Conservation (phyloP, 2,113 vertebrate genomes). For the Rousettus leschenaultii region DNA sequence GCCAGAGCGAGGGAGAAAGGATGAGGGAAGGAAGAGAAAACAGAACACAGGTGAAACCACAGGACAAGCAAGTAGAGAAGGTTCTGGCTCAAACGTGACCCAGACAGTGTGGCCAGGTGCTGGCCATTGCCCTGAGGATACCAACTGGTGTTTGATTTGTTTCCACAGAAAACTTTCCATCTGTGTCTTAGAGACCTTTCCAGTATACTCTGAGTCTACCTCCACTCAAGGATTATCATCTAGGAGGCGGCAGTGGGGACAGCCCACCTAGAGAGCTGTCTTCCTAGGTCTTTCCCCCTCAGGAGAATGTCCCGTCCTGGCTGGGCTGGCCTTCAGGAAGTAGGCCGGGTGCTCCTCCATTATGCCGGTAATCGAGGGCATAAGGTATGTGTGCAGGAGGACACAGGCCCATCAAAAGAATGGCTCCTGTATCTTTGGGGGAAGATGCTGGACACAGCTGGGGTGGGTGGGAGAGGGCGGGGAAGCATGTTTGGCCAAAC, state of each 20-base stretch:
- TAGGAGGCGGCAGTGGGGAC: not conserved
- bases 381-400: not conserved
- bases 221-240: not conserved
- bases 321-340: not conserved
- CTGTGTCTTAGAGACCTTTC: not conserved
- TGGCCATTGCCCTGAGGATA: not conserved
- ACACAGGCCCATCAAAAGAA: not conserved
- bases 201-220: not conserved
- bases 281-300: not conserved
- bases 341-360: not conserved
- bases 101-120: not conserved
- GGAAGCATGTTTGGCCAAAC: rapidly evolving
- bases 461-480: not conserved
- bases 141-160: not conserved
- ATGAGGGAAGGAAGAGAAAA: conserved; percentile 79
- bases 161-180: not conserved
- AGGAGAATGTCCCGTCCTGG: not conserved
- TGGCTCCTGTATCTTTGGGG: not conserved
- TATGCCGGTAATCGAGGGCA: not conserved
- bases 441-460: not conserved
- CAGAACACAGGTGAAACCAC: conserved; percentile 79
- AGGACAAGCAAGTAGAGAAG: not conserved
- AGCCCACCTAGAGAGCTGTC: rapidly evolving
- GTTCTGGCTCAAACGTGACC: not conserved
- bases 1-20: conserved; percentile 70